Base-by-base conservation (phyloP, 2,113 vertebrate species). In the Ochotona princeps region DNA sequence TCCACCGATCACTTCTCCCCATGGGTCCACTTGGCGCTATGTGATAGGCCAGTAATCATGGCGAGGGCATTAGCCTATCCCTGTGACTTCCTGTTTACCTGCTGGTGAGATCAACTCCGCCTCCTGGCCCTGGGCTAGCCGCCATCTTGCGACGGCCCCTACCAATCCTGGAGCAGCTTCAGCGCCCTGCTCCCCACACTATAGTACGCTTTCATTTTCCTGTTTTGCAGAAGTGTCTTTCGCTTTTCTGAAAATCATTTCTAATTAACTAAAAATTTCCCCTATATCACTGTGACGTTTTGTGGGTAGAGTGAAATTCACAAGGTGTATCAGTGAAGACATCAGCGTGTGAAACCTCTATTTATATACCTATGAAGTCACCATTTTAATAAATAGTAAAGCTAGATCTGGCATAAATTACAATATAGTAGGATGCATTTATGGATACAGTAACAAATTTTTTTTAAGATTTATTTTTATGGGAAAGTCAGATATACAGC, bases 271-370 rank as follows among this genome's bases (percentile, higher is more conserved):
- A 81, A 54, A 25, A 54, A 25, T 83, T 83, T 94, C 47, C 32
- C 18, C 30, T 70, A 86, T 32, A 83, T 87, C 79, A n/a, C n/a
- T 92, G 72, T 93, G 86, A 51, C 54, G 80, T 90, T 83, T 70
- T 80, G 61, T 81, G 47, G 61, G 35, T 78, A 73, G 61, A 30
- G 0, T 88, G 83, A 30, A 83, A 87, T 88, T 89, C n/a, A 38
- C 47, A 67, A 44, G 65, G 44, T 87, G 49, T 86, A 87, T 3
- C 75, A 83, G 5, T 81, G 57, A 67, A 73, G 65, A 51, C 74
- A 83, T 91, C 70, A 82, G 74, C 69, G 44, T 92, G 20, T 38
- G 23, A 75, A 87, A 75, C 47, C 61, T 87, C 0, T 51, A 23
- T 94, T 94, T 93, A 84, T 30, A 57, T 9, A 69, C 93, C 32